phyloP scores from a whole-genome alignment of 2,888 invertebrate genomes.

The Gandaritis pyraliata region DNA sequence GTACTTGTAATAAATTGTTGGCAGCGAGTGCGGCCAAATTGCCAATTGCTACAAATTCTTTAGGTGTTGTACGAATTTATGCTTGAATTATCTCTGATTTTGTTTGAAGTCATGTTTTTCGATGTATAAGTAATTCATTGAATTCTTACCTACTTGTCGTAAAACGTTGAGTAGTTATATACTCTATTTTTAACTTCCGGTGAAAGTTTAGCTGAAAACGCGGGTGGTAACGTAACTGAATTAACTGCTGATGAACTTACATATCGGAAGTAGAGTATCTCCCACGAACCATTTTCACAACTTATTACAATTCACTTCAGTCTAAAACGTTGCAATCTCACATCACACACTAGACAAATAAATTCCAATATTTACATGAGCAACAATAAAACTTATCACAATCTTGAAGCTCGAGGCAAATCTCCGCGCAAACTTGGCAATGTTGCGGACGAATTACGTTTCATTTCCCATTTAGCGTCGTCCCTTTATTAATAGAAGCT shows the following conservation, averaged over 20 bases:
- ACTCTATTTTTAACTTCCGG: background rate
- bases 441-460: conserved; percentile 68
- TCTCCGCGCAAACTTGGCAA: conserved; percentile 77
- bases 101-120: background rate
- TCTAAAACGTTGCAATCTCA: conserved; percentile 44
- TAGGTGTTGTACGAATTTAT: conserved; percentile 7
- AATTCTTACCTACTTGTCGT: background rate
- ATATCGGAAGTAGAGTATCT: conserved; percentile 79
- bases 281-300: conserved; percentile 76
- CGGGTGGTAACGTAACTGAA: background rate
- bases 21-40: conserved; percentile 33
- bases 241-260: conserved; percentile 58
- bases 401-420: conserved; percentile 59
- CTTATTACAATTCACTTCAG: conserved; percentile 48
- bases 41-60: conserved; percentile 18
- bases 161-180: background rate
- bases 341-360: conserved; percentile 65
- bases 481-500: conserved; percentile 70
- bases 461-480: conserved; percentile 66
- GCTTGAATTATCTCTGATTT: background rate
- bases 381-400: conserved; percentile 69
- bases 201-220: conserved; percentile 14
- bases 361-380: conserved; percentile 63
- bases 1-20: conserved; percentile 30
- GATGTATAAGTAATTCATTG: background rate